Conservation (phyloP, 2,888 invertebrate species). For the Ptilodon capucinus region DNA sequence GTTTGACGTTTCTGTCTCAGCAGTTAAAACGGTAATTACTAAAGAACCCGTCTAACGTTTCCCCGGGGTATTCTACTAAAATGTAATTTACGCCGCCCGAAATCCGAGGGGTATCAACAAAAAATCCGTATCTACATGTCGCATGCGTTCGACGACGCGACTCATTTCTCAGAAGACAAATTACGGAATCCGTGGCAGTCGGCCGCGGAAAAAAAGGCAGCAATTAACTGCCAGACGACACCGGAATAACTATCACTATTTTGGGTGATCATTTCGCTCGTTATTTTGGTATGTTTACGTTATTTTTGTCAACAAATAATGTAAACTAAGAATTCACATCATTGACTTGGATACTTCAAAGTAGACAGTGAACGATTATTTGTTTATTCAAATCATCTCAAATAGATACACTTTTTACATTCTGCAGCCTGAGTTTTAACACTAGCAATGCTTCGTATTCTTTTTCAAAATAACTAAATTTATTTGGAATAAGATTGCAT, state of each 20-base stretch:
- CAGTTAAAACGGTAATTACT: constrained; percentile 79
- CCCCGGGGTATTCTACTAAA: constrained; percentile 75
- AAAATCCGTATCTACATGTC: constrained; percentile 72
- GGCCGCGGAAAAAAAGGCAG: constrained; percentile 76
- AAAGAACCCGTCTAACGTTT: constrained; percentile 76
- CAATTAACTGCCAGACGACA: constrained; percentile 72
- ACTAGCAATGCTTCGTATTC: too few species aligned
- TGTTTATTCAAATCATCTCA: too few species aligned
- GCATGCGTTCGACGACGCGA: constrained; percentile 78
- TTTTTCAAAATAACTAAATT: too few species aligned
- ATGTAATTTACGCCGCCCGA: constrained; percentile 77
- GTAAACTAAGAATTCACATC: constrained; percentile 46
- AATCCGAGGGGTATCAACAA: constrained; percentile 66
- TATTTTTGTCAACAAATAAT: constrained; percentile 59
- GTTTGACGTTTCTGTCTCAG: constrained; percentile 75
- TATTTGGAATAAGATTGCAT: too few species aligned
- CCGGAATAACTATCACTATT: constrained; percentile 72
- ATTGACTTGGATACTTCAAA: constrained; percentile 57
- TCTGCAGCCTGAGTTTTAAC: too few species aligned
- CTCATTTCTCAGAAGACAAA: constrained; percentile 82
- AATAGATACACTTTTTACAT: too few species aligned
- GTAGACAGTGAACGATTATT: constrained; percentile 36
- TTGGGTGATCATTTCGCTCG: constrained; percentile 67
- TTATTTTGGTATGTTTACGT: constrained; percentile 68
- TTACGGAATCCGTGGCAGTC: constrained; percentile 74